phyloP scores from a whole-genome alignment of 2,888 invertebrate genomes.

The Diarsia mendica region DNA sequence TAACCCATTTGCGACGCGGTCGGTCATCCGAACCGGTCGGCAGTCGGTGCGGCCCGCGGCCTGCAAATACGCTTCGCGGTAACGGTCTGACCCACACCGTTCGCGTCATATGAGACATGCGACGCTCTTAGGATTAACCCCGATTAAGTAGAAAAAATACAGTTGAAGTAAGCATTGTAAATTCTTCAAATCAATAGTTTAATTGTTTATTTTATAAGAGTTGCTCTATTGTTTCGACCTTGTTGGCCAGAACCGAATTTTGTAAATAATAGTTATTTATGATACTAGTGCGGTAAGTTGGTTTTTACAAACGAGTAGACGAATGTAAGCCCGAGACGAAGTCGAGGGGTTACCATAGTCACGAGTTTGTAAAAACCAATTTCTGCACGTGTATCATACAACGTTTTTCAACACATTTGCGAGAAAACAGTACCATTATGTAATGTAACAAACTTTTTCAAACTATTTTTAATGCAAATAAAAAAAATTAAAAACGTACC shows the following conservation, averaged over 20 bases:
- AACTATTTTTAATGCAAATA: no score
- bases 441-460: no score
- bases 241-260: neutral
- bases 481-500: no score
- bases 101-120: conserved; percentile 70
- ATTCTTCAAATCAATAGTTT: neutral
- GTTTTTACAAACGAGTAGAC: no score
- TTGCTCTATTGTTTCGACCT: neutral
- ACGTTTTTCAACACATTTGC: no score
- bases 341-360: no score
- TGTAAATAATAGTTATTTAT: no score
- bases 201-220: neutral
- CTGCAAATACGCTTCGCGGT: conserved; percentile 70
- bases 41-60: conserved; percentile 32
- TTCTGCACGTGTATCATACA: no score
- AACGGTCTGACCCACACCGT: conserved; percentile 78
- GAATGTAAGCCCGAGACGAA: no score
- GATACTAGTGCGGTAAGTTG: no score
- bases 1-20: conserved; percentile 61
- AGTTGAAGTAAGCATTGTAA: neutral
- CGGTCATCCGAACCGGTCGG: conserved; percentile 35
- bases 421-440: no score
- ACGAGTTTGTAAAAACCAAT: no score
- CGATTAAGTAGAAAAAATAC: conserved; percentile 44
- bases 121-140: conserved; percentile 53